Base-by-base conservation (phyloP, 2,113 vertebrate genomes). In the Chloebia gouldiae region DNA sequence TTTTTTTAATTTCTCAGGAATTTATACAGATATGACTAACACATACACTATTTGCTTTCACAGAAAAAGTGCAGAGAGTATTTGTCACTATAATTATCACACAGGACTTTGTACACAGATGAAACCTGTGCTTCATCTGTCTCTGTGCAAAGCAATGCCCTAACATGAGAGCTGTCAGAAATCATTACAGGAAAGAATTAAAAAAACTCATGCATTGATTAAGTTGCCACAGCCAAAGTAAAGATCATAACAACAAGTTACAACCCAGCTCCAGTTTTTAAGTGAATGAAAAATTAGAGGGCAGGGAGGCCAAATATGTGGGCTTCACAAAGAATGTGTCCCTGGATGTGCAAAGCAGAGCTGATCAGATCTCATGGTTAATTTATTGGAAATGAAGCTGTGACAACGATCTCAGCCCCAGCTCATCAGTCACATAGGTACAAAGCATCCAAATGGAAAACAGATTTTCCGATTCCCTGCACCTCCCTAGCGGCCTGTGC, bases 261-360 rank as follows among this genome's bases (percentile, higher is more conserved):
- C 0, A 0, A 72, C 59, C 63, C 25, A 79, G 59, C 37, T 91
- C 89, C 33, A 80, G 70, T 65, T 87, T 89, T 89, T 65, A 87
- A 91, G 40, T 80, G 73, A 95, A 95, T 90, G 87, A 95, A 92
- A 93, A 94, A 95, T 80, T 49, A 90, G 33, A 92, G 70, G 78
- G 75, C 63, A 87, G 35, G 51, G 76, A 96, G 81, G 88, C 56
- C 69, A 87, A 93, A 70, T 45, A 84, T 39, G 81, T 63, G 72
- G 61, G 57, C 65, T 93, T 89, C 63, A 93, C 63, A 83, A 93
- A 69, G 82, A 91, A 91, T n/a, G 31, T n/a, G 66, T 95, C 51
- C 64, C 57, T 61, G 70, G 76, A 57, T 27, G 63, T 83, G 54
- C 76, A 70, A 65, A 85, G 59, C 76, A 75, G 79, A 59, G 47